Evolutionary conservation across 2,113 vertebrate genomes (phyloP), one percentile per base, ranked within the genome.

Genomic region (Oncorhynchus kisutch): DNA sequence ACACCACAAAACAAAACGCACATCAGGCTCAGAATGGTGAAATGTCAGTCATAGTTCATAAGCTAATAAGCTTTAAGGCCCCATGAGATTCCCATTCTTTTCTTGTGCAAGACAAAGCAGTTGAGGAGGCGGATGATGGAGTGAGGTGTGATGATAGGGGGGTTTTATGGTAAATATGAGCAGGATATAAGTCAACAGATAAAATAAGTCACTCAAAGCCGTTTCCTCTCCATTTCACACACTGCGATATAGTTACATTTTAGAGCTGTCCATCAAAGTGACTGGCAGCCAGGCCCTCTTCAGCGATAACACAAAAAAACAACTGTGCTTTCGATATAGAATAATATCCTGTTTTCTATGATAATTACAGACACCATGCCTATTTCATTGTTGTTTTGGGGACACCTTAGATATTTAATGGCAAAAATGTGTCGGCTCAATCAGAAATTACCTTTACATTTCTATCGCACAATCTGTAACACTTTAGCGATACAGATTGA

Each of bases 31-130:
- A 76, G 79, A 86, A 88, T 72, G 82, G 82, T 82, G 79, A 83
- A 83, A 83, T 85, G 87, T 86, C 87, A 88, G 81, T 88, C 84
- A 88, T 74, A 86, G 87, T 85, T 83, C 81, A 86, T 81, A 76
- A 83, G 82, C 84, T 86, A 86, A 84, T 88, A 82, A 86, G 75
- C 77, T 74, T 34, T 67, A 78, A 74, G 78, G 70, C 75, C 81
- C 72, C 70, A n/a, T 62, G 75, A 79, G 73, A 76, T 48, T 60
- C 64, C 39, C 62, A 66, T 66, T 74, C 72, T 80, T 76, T 51
- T 82, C 75, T 76, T 76, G 73, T 77, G 70, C 31, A 75, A 88
- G 82, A 88, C 86, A 88, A 86, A 82, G 82, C 84, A 76, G 76
- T 80, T 78, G 72, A 86, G 75, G 81, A 70, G 81, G 78, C 76